phyloP scores from a whole-genome alignment of 1,140 invertebrate species.

The Drosophila leontia region DNA sequence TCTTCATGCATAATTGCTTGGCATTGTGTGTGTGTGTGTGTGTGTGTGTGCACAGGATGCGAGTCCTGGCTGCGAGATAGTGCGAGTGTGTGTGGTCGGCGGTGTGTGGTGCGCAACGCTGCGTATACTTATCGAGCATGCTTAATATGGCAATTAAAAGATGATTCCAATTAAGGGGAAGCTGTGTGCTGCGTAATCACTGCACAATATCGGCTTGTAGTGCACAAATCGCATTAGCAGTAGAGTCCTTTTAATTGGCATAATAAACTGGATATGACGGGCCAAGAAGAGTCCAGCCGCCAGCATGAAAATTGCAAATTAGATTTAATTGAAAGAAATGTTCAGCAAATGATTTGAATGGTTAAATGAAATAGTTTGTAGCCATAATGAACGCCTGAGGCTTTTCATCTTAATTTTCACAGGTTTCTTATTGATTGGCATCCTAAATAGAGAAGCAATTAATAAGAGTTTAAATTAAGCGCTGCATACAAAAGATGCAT shows the following conservation, averaged over 20 bases:
- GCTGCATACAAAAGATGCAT: not conserved
- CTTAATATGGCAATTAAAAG: slow-evolving; percentile 80
- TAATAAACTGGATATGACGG: slow-evolving; percentile 55
- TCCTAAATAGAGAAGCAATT: not conserved
- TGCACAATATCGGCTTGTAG: slow-evolving; percentile 51
- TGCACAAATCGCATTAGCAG: slow-evolving; percentile 58
- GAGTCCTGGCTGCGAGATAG: slow-evolving; percentile 1
- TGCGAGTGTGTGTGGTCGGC: slow-evolving; percentile 11
- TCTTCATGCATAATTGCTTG: slow-evolving; percentile 77
- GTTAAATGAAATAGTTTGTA: not conserved
- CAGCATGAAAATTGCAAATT: not conserved
- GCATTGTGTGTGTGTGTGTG: slow-evolving; percentile 23
- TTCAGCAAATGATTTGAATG: not conserved
- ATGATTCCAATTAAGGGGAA: slow-evolving; percentile 73
- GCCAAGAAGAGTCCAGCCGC: not conserved
- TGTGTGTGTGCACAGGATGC: slow-evolving; percentile 11
- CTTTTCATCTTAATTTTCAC: not conserved
- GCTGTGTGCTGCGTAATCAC: slow-evolving; percentile 52
- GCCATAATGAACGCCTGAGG: not conserved
- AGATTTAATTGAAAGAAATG: not conserved
- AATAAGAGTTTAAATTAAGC: not conserved
- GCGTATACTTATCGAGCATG: slow-evolving; percentile 61
- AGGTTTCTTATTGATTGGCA: not conserved
- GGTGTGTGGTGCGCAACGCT: slow-evolving; percentile 26
- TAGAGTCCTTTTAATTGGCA: slow-evolving; percentile 52